These are phyloP conservation scores for Ruditapes philippinarum DNA, from an alignment of 1,140 invertebrate species.

Conservation along the genomic window DNA sequence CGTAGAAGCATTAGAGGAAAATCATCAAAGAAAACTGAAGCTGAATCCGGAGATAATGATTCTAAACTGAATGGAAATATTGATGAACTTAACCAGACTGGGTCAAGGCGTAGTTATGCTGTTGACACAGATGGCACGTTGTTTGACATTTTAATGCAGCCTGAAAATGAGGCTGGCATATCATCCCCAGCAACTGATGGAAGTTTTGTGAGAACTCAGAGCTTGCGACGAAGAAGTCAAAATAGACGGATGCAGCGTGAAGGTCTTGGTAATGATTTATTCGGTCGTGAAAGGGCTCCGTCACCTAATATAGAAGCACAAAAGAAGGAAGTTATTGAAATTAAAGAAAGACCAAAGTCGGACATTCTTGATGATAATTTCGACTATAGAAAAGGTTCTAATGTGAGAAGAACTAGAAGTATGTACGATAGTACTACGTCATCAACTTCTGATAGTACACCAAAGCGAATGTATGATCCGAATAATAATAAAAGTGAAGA, in stretches of 20 bases:
- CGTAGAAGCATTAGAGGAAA: conserved; percentile 75
- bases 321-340: conserved; percentile 50
- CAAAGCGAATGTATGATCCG: conserved; percentile 40
- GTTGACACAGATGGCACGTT: conserved; percentile 75
- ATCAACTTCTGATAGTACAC: conserved; percentile 3
- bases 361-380: conserved; percentile 60
- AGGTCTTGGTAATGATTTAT: conserved; percentile 45
- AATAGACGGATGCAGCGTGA: conserved; percentile 72
- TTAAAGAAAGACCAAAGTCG: conserved; percentile 68
- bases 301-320: conserved; percentile 76
- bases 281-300: conserved; percentile 79
- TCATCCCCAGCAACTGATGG: conserved; percentile 66
- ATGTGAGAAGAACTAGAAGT: conserved; percentile 74
- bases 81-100: conserved; percentile 58
- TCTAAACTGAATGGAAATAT: conserved; percentile 34
- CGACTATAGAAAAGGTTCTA: background rate
- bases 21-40: conserved; percentile 39
- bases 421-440: conserved; percentile 72
- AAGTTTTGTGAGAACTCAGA: conserved; percentile 78
- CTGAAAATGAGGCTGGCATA: conserved; percentile 42
- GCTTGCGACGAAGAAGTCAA: conserved; percentile 75
- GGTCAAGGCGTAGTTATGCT: conserved; percentile 71
- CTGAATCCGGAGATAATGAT: conserved; percentile 41
- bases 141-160: conserved; percentile 79
- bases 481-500: conserved; percentile 64